phyloP scores from a whole-genome alignment of 2,888 invertebrate species.

The Mythimna pallens region DNA sequence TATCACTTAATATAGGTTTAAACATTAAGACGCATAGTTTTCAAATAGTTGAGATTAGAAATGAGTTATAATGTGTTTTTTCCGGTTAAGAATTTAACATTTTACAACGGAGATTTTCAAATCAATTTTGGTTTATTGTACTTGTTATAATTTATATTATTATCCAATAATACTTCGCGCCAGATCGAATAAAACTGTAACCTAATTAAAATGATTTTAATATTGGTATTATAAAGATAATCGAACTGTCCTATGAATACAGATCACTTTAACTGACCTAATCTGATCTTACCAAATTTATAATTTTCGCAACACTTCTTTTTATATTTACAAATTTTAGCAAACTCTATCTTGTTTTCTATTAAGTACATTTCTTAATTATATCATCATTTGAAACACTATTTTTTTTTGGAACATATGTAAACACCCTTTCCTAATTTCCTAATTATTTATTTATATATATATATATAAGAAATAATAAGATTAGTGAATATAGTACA shows the following conservation, averaged over 20 bases:
- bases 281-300: background rate
- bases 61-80: background rate
- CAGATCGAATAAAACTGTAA: background rate
- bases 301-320: background rate
- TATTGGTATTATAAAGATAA: conserved; percentile 2
- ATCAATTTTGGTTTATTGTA: too few species aligned
- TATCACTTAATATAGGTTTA: background rate
- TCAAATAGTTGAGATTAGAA: background rate
- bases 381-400: background rate
- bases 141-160: background rate
- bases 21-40: conserved; percentile 14
- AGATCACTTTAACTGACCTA: background rate
- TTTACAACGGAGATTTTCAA: background rate
- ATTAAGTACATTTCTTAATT: background rate
- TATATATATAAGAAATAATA: background rate
- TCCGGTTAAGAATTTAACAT: background rate
- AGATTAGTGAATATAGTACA: background rate
- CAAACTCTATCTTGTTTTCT: too few species aligned
- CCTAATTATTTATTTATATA: conserved; percentile 1
- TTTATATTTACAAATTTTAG: background rate
- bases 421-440: background rate
- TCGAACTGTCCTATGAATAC: background rate
- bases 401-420: background rate
- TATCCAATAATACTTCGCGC: background rate
- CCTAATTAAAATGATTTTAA: background rate